phyloP scores from a whole-genome alignment of 2,888 invertebrate species.

The Dorcus hopei region DNA sequence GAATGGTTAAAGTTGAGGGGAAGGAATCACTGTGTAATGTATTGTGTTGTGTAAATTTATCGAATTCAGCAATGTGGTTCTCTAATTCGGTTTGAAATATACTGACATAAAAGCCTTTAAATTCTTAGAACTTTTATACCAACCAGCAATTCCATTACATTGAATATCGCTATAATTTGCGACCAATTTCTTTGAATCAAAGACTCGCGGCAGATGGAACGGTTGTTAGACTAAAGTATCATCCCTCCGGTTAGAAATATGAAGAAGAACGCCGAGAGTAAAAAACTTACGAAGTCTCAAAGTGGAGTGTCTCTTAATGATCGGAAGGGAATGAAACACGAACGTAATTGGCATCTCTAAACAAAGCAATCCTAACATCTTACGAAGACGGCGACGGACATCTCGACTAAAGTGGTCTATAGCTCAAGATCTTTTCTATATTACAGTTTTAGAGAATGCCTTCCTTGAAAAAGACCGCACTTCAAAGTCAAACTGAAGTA shows the following conservation, averaged over 20 bases:
- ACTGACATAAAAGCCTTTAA: neutral
- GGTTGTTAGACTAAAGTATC: conserved; percentile 17
- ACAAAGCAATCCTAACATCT: conserved; percentile 29
- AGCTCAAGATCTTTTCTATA: conserved; percentile 21
- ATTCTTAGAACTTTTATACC: too few species aligned
- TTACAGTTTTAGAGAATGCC: conserved; percentile 15
- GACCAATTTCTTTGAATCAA: conserved; percentile 17
- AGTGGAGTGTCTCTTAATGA: conserved; percentile 34
- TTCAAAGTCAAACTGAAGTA: conserved; percentile 1
- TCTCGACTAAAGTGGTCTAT: conserved; percentile 23
- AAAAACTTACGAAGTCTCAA: conserved; percentile 27
- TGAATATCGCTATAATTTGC: conserved; percentile 14
- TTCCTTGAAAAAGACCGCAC: conserved; percentile 10
- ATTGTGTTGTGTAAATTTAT: conserved; percentile 12
- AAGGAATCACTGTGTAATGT: conserved; percentile 9
- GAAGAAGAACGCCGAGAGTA: conserved; percentile 23
- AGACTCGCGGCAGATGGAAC: conserved; percentile 5
- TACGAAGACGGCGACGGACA: conserved; percentile 25
- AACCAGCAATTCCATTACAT: too few species aligned
- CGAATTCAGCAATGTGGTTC: conserved; percentile 4
- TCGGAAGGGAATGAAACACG: conserved; percentile 33
- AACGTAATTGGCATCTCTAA: conserved; percentile 37
- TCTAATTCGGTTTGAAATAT: conserved; percentile 15
- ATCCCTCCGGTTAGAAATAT: conserved; percentile 16
- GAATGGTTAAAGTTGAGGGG: neutral